Base-by-base conservation (phyloP, 2,797 vertebrate genomes). In the Prunella strophiata region DNA sequence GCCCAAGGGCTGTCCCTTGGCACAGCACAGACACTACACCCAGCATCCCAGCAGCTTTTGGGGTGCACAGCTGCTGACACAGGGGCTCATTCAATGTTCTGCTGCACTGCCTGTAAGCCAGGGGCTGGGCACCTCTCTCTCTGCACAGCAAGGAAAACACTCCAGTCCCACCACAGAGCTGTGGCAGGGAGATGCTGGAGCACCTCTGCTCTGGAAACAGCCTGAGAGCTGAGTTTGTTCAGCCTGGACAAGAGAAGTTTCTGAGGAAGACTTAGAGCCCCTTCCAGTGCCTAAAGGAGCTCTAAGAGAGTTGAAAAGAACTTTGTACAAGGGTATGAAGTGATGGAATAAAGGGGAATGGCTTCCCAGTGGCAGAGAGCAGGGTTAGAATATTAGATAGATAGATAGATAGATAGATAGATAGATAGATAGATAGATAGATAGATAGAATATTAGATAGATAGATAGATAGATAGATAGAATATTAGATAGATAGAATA, bases 21-120 rank as follows among this genome's bases (percentile, higher is more conserved):
- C n/a, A 58, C 27, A 27, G 48, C 38, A 79, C n/a, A 57, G 58
- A n/a, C 45, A 34, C n/a, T 11, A n/a, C 67, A 51, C 40, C 8
- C 66, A 81, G 18, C 21, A 42, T 6, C 21, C 38, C 29, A 30
- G 50, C 47, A 62, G 54, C 16, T 77, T n/a, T 45, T 15, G 23
- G n/a, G 34, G 32, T 20, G 52, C 38, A 19, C 67, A 75, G 54
- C 67, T 45, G 36, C 71, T 67, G 62, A 15, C 74, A 48, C 42
- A 3, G 1, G 36, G 36, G 36, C 11, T 27, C 2, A 1, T 21
- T 72, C 61, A 7, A 0, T 7, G 12, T 40, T 42, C 51, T 55
- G 30, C 16, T 50, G 16, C 54, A 4, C 43, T 55, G 62, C 36
- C 43, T 47, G 68, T 2, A 10, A 48, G 51, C 16, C n/a, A 29